Percentiles rank a stretch among this genome's conserved stretches.
phyloP scores from a whole-genome alignment of 2,888 invertebrate species.

The Aelia acuminata region DNA sequence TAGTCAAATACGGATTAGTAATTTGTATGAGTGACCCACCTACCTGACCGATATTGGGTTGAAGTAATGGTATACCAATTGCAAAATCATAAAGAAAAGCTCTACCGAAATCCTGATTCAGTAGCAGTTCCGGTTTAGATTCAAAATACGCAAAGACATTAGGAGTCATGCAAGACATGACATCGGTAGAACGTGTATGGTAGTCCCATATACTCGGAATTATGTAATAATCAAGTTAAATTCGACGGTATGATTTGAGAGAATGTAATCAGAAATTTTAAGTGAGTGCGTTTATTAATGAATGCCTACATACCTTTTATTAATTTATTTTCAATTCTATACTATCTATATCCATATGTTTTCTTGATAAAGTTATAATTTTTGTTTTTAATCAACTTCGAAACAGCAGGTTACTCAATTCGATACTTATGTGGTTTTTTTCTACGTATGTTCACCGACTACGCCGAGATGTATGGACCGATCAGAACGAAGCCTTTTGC shows the following conservation, averaged over 20 bases:
- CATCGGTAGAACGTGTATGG: not conserved
- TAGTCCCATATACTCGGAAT: not conserved
- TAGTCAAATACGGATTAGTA: constrained; percentile 4
- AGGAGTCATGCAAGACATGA: not conserved
- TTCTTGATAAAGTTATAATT: too few species aligned
- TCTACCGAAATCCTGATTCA: constrained; percentile 10
- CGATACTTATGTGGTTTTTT: too few species aligned
- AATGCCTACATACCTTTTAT: not conserved
- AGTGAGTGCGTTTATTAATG: not conserved
- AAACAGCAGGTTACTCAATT: too few species aligned
- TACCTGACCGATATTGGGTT: not conserved
- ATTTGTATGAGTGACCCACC: not conserved
- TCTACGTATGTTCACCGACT: too few species aligned
- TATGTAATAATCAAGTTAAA: not conserved
- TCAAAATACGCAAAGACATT: not conserved
- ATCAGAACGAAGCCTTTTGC: too few species aligned
- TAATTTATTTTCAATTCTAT: not conserved
- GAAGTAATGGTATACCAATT: not conserved
- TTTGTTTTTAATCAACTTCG: too few species aligned
- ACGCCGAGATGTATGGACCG: too few species aligned
- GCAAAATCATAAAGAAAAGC: constrained; percentile 43
- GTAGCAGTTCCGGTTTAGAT: not conserved
- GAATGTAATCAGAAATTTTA: not conserved
- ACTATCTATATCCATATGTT: constrained; percentile 33
- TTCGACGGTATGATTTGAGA: not conserved